Evolutionary conservation across 2,797 vertebrate species (phyloP), one percentile per base, ranked within the genome.

Genomic region (Peromyscus eremicus): DNA sequence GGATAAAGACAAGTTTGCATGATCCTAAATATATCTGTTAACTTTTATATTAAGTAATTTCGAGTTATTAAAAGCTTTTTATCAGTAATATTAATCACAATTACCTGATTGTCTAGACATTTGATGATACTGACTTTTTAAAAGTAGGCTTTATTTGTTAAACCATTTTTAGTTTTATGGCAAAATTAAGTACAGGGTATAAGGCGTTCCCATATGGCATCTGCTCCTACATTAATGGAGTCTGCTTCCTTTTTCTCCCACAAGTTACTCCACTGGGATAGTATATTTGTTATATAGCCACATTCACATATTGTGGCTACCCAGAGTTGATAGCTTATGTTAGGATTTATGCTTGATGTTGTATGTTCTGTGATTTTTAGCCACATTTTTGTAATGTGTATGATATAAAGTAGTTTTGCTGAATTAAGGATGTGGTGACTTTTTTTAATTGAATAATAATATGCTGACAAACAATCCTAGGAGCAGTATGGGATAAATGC

Each of bases 21-120:
- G n/a, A 96, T 19, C n/a, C 32, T 86, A 17, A 66, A 84, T 92
- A 57, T 80, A 64, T 49, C 19, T 5, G 57, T 27, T 94, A 93
- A 80, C 23, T 79, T 96, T 84, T 79, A 84, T 90, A 55, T 19
- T 93, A 86, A 76, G 6, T 94, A 55, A 23, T 86, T 80, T 19
- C 85, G 68, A 93, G 25, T 80, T 94, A 76, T 49, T 77, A 79
- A 81, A 84, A 90, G 46, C 5, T 29, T 94, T 66, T 76, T 84
- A 27, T 62, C 94, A 19, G 13, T 89, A 89, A 49, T 62, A 66
- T 21, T 91, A 23, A n/a, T 80, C 9, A 70, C 6, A 46, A 32
- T 40, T 92, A 55, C 29, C 68, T 85, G 17, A 68, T 66, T 91
- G 94, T 66, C 34, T 64, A 92, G 81, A n/a, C 89, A 34, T 93